Evolutionary conservation across 2,113 vertebrate genomes (phyloP).

Genomic region (Marmota monax): DNA sequence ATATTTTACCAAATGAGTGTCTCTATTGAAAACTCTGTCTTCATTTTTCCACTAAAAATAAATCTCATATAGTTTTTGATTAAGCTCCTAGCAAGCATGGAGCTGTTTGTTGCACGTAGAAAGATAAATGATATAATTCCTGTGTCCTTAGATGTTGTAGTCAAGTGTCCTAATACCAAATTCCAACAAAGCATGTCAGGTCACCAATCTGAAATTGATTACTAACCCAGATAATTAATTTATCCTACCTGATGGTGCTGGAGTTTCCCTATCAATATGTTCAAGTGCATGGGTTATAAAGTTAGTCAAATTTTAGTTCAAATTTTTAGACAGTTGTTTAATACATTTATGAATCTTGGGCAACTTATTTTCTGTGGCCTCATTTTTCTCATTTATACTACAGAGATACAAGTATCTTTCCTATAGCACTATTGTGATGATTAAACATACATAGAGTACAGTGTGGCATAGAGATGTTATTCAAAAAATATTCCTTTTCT

Average conservation of each 20-base stretch:
- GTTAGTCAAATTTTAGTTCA: neutral
- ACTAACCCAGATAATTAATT: neutral
- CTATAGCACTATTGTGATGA: neutral
- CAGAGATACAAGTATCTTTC: neutral
- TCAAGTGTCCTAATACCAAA: neutral
- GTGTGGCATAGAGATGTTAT: neutral
- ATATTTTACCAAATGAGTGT: neutral
- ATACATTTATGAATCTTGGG: neutral
- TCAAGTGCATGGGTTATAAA: neutral
- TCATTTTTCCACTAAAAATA: neutral
- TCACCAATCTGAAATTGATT: neutral
- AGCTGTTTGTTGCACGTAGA: neutral
- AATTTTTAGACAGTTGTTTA: neutral
- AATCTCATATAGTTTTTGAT: neutral
- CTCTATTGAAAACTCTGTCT: neutral
- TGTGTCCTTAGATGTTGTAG: neutral
- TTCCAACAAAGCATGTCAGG: neutral
- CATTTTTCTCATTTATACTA: neutral
- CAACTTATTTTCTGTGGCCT: neutral
- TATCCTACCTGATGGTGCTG: neutral
- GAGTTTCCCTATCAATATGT: neutral
- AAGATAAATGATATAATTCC: neutral
- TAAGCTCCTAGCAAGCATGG: neutral
- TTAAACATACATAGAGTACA: neutral
- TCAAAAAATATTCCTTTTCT: neutral